These are phyloP conservation scores for Drosophila ercepeae DNA, from an alignment of 1,140 invertebrate genomes.

Conservation along the genomic window DNA sequence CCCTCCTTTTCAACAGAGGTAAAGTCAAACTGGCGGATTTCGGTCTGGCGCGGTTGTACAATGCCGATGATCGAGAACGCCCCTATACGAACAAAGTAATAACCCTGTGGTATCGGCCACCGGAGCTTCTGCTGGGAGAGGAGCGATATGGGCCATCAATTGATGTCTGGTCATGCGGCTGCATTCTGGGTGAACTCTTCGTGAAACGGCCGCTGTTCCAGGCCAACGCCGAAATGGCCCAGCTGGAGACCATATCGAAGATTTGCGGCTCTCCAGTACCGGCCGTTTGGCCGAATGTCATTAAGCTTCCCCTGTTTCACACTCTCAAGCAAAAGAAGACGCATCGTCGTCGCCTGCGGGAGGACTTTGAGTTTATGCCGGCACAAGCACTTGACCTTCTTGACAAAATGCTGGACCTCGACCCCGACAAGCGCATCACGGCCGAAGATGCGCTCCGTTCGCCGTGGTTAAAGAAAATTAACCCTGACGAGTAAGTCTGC, in stretches of 20 bases:
- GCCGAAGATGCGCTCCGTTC: conserved; percentile 97
- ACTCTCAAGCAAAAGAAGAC: conserved; percentile 96
- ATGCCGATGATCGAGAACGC: conserved; percentile 96
- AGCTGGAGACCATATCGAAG: conserved; percentile 97
- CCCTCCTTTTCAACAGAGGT: conserved; percentile 88
- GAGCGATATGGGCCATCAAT: conserved; percentile 99
- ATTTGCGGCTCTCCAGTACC: conserved; percentile 98
- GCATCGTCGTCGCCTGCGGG: conserved; percentile 93
- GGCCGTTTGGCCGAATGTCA: conserved; percentile 98
- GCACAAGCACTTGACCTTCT: conserved; percentile 94
- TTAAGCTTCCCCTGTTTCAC: conserved; percentile 96
- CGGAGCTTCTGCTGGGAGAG: conserved; percentile 98
- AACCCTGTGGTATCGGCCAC: conserved; percentile 99
- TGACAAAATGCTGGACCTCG: conserved; percentile 98
- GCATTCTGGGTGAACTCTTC: conserved; percentile 99
- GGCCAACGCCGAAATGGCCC: conserved; percentile 96
- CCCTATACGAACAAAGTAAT: conserved; percentile 99
- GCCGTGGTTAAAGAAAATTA: conserved; percentile 96
- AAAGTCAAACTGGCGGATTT: conserved; percentile 99
- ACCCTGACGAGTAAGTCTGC: conserved; percentile 93
- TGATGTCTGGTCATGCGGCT: conserved; percentile 99
- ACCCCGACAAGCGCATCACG: conserved; percentile 96
- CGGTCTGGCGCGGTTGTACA: conserved; percentile 97
- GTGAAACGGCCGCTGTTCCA: conserved; percentile 97
- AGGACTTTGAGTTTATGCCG: conserved; percentile 97